These are phyloP conservation scores for Entosphenus tridentatus DNA, from an alignment of 2,113 vertebrate genomes.

Conservation along the genomic window DNA sequence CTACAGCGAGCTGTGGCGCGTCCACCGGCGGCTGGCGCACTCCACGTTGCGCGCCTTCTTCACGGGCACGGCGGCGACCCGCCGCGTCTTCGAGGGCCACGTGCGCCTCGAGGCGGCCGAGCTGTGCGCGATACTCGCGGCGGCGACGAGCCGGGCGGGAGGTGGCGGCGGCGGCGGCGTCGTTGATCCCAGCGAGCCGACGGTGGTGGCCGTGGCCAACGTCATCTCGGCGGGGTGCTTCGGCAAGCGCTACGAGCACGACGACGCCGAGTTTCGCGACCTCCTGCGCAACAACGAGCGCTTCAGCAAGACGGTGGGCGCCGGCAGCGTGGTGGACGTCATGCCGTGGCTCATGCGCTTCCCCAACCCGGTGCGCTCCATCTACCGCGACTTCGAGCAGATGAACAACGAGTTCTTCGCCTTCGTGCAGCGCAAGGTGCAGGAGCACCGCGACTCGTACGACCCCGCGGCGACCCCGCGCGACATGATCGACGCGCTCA, in stretches of 20 bases:
- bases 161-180: constrained; percentile 13
- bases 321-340: constrained; percentile 71
- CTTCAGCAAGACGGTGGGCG: constrained; percentile 61
- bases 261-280: constrained; percentile 49
- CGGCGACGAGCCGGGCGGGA: constrained; percentile 22
- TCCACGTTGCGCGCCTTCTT: constrained; percentile 44
- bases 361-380: constrained; percentile 60
- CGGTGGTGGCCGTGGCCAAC: constrained; percentile 61
- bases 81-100: constrained; percentile 38
- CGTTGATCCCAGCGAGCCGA: constrained; percentile 21
- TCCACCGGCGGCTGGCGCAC: constrained; percentile 38
- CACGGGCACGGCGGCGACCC: constrained; percentile 33
- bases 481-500: constrained; percentile 73
- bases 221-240: constrained; percentile 80
- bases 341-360: constrained; percentile 88
- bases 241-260: constrained; percentile 52
- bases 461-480: constrained; percentile 21
- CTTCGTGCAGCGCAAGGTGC: constrained; percentile 49
- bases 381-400: constrained; percentile 45
- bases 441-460: constrained; percentile 34
- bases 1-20: constrained; percentile 41
- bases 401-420: constrained; percentile 45
- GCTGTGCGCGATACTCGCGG: constrained; percentile 33
- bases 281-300: constrained; percentile 62
- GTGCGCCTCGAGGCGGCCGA: constrained; percentile 37